phyloP scores from a whole-genome alignment of 2,113 vertebrate species.

The Apus apus region DNA sequence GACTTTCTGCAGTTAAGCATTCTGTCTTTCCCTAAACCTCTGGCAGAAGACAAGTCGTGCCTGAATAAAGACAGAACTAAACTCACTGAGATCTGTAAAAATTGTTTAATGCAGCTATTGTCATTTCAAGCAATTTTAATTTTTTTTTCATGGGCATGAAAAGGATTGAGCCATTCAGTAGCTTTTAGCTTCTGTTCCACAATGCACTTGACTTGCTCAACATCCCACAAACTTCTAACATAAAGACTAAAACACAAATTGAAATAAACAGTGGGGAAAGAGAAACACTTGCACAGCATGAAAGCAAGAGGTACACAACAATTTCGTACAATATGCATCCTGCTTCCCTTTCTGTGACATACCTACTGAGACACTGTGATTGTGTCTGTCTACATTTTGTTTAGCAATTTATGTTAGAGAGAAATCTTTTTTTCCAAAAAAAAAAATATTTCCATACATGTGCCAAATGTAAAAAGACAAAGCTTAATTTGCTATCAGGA shows the following conservation, averaged over 20 bases:
- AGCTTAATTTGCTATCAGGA: neutral
- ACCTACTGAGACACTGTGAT: neutral
- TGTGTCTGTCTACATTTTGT: neutral
- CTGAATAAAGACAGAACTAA: neutral
- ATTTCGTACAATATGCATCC: neutral
- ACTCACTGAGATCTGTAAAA: neutral
- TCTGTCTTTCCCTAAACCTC: neutral
- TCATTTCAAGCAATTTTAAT: neutral
- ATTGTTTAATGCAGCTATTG: neutral
- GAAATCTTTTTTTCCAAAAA: accelerated
- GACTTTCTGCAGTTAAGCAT: neutral
- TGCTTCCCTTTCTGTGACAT: neutral
- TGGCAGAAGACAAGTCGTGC: neutral
- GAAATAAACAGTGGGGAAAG: neutral
- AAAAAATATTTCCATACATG: neutral
- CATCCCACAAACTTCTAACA: neutral
- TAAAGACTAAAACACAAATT: neutral
- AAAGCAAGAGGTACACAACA: neutral
- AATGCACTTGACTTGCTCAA: neutral
- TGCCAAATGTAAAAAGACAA: neutral
- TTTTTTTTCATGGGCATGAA: neutral
- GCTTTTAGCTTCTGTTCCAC: neutral
- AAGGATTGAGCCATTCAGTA: neutral
- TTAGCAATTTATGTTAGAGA: neutral
- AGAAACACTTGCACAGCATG: neutral